These are phyloP conservation scores for Sebastes aleutianus DNA, from an alignment of 2,797 vertebrate genomes.

Conservation along the genomic window DNA sequence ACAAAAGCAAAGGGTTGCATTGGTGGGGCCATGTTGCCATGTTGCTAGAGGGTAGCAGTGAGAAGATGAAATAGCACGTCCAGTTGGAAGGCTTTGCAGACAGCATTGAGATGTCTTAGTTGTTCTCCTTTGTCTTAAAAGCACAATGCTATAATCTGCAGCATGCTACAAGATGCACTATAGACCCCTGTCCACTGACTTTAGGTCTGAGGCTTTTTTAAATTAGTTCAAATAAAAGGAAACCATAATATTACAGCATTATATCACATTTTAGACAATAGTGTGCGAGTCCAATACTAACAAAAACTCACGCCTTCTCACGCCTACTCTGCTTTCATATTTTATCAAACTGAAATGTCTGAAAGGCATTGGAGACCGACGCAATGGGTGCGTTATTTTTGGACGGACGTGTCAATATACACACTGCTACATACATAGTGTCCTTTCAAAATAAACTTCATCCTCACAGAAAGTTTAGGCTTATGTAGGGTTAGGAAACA, in stretches of 20 bases:
- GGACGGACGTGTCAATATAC: too few species aligned
- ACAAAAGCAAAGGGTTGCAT: background rate
- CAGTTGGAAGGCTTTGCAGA: slow-evolving; percentile 7
- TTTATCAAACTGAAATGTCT: background rate
- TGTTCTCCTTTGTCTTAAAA: background rate
- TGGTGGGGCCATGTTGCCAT: background rate
- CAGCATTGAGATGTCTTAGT: background rate
- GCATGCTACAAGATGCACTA: background rate
- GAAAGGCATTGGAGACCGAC: background rate
- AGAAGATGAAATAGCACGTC: background rate
- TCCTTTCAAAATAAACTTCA: too few species aligned
- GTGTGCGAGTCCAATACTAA: background rate
- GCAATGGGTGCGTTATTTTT: background rate
- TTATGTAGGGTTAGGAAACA: too few species aligned
- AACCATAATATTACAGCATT: background rate
- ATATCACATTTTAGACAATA: background rate
- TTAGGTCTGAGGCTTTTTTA: background rate
- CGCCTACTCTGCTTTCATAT: background rate
- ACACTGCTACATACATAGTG: too few species aligned
- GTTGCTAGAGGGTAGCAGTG: background rate
- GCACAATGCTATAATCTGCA: background rate
- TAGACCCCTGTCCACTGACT: background rate
- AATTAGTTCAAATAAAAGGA: background rate
- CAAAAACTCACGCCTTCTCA: background rate
- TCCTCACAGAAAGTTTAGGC: too few species aligned